Evolutionary conservation across 1,140 invertebrate species (phyloP).

Genomic region (Pissodes strobi): DNA sequence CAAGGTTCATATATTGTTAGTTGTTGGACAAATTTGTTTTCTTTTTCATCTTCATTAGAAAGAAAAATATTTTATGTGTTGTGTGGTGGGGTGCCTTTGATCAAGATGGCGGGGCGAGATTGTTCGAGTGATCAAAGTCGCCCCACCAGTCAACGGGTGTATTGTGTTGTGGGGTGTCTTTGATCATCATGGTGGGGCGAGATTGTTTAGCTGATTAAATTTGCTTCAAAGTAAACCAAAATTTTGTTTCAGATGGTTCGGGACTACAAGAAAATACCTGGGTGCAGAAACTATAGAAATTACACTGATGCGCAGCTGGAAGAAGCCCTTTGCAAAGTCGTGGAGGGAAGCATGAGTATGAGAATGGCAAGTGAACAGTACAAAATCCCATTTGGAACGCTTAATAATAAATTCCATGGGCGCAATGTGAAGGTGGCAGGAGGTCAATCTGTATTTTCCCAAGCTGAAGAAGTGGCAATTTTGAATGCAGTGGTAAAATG

Average conservation of each 20-base stretch:
- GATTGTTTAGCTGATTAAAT: neutral
- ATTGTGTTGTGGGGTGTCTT: neutral
- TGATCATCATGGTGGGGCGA: neutral
- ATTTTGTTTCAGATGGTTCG: constrained; percentile 4
- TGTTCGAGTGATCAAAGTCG: constrained; percentile 6
- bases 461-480: constrained; percentile 3
- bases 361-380: neutral
- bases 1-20: neutral
- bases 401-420: constrained; percentile 9
- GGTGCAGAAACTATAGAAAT: constrained; percentile 2
- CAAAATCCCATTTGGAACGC: constrained; percentile 6
- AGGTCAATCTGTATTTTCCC: constrained; percentile 5
- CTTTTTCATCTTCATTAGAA: too few species aligned
- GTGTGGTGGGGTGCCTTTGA: neutral
- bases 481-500: constrained; percentile 6
- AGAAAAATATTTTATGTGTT: constrained; percentile 7
- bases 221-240: neutral
- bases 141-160: neutral
- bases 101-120: constrained; percentile 1
- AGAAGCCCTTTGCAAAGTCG: neutral
- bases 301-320: neutral
- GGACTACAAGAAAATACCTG: constrained; percentile 1
- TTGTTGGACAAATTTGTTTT: neutral
- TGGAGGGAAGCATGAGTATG: constrained; percentile 1
- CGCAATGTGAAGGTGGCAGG: neutral